phyloP scores from a whole-genome alignment of 2,113 vertebrate genomes.

The Oryzias celebensis region DNA sequence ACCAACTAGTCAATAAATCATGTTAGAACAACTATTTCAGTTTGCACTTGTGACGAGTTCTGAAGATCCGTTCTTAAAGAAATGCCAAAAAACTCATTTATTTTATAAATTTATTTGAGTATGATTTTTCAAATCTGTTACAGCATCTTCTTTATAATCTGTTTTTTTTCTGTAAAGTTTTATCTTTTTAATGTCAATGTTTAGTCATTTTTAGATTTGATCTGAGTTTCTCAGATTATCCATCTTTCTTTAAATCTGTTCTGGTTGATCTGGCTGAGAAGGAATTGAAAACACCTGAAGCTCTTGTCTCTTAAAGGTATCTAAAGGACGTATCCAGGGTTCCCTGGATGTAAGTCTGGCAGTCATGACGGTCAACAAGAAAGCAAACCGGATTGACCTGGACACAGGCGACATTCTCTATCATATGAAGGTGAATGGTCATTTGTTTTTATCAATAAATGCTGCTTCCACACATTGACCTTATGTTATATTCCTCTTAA shows the following conservation, averaged over 20 bases:
- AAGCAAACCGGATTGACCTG: conserved; percentile 87
- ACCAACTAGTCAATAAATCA: background rate
- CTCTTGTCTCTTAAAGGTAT: conserved; percentile 13
- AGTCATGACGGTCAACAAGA: conserved; percentile 92
- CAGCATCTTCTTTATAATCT: no score
- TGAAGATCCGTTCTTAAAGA: no score
- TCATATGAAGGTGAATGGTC: conserved; percentile 86
- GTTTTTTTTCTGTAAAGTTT: no score
- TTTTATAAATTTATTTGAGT: no score
- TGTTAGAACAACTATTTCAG: no score
- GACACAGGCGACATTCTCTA: conserved; percentile 91
- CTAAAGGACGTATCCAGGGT: conserved; percentile 82
- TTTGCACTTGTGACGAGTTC: no score
- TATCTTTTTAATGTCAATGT: no score
- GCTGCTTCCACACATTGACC: background rate
- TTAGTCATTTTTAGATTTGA: no score
- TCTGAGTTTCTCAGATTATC: no score
- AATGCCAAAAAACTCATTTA: no score
- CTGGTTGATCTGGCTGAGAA: background rate
- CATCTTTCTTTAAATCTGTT: no score
- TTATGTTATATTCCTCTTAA: background rate
- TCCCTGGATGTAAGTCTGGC: conserved; percentile 85
- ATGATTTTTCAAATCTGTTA: no score
- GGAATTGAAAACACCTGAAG: background rate
- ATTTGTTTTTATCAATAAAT: background rate